Evolutionary conservation across 2,113 vertebrate species (phyloP), one percentile per base, ranked within the genome.

Genomic region (Lynx canadensis): DNA sequence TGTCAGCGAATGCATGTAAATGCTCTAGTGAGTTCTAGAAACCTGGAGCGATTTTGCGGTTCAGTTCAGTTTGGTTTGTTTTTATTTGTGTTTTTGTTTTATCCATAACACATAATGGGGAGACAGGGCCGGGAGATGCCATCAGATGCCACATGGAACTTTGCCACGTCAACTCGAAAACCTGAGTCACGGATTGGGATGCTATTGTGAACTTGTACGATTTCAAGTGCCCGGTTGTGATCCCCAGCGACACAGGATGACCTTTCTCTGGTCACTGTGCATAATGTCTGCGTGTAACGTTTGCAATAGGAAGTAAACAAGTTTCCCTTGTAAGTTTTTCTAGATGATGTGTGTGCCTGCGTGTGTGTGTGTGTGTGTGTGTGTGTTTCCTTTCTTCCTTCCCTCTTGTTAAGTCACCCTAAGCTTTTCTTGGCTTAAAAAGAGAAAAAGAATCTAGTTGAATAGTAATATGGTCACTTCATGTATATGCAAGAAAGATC

Each of bases 401-500:
- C 68, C 71, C 86, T 98, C 97, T 92, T 97, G 93, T 97, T 98
- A 98, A 97, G 93, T 97, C 52, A 97, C 36, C 96, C 89, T 74
- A 97, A 97, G 87, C 41, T 98, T 98, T 98, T 98, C 94, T 82
- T 83, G 92, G 80, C 93, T 97, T 88, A 89, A 98, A 97, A 92
- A 89, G 55, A 80, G 60, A 27, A 0, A 73, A 82, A 96, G 97
- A 95, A 96, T 69, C 89, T 95, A 86, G 79, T 92, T 98, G 98
- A 98, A 98, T 98, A 98, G 96, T 98, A 98, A 99, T 98, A 98
- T 94, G 7, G 1, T 97, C 98, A 97, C 97, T 99, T 98, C 98
- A 99, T 99, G 98, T 98, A 98, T 98, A 99, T 99, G 98, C 98
- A 99, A 98, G 97, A 98, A 98, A 98, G 97, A 98, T 98, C 98